Base-by-base conservation (phyloP, 1,140 invertebrate genomes). In the Magallana angulata region DNA sequence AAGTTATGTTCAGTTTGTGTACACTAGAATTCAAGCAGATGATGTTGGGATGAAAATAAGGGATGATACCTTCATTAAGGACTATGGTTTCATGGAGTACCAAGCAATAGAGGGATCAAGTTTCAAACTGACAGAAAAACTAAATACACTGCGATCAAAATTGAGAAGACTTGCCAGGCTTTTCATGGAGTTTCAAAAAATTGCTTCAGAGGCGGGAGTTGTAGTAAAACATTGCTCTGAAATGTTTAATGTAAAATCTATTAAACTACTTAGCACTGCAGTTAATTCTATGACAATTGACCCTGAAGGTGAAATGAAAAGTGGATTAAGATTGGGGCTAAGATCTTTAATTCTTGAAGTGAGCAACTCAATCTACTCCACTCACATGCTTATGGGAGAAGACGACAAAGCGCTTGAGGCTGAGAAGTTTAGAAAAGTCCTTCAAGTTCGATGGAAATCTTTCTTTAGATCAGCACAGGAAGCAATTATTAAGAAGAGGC, bases 401-500 rank as follows among this genome's bases (percentile, higher is more conserved):
- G 56, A 71, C 56, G 82, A 68, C 14, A 60, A 87, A 58, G 24
- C 36, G 9, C 8, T 24, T 2, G 36, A 87, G 7, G 16, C 76
- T 16, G 82, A 84, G 7, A 57, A 83, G 7, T 87, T 87, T 83
- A 9, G 30, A 11, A 64, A 36, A 14, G 24, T 64, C 12, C 30
- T 87, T 12, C 11, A 60, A 5, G 57, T 24, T 11, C 14, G 57
- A 24, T 84, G 85, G 85, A n/a, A n/a, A 57, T 16, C 64, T 0
- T n/a, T 84, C 5, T 87, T 87, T 71, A 16, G 60, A 11, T 62
- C 60, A 30, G 81, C 88, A 14, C 57, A 89, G 36, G 85, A 86
- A 59, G 58, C 82, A 8, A 48, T 64, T 71, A 24, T 82, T 3
- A 68, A 62, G 56, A 64, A 36, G 36, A 86, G 88, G 62, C 84